Evolutionary conservation across 2,888 invertebrate genomes (phyloP).

Genomic region (Caenorhabditis sinica): DNA sequence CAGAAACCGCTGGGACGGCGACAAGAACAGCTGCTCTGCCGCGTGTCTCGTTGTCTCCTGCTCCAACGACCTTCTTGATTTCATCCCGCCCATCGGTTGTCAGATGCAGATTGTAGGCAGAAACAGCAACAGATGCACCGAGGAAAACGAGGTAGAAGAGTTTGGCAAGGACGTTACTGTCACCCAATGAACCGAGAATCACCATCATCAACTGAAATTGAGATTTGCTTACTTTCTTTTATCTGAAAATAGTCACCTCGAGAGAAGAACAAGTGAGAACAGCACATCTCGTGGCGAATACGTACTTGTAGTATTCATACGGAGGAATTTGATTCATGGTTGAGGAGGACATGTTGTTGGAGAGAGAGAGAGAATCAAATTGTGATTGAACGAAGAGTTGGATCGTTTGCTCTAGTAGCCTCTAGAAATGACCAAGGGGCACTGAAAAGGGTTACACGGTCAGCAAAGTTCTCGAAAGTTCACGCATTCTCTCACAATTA

Average conservation of each 20-base stretch:
- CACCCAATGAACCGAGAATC: slow-evolving; percentile 42
- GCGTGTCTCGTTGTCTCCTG: slow-evolving; percentile 28
- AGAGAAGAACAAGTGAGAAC: slow-evolving; percentile 54
- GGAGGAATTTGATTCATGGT: slow-evolving; percentile 56
- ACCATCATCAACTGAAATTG: slow-evolving; percentile 48
- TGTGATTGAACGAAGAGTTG: background rate
- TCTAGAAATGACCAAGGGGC: slow-evolving; percentile 2
- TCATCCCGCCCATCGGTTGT: slow-evolving; percentile 54
- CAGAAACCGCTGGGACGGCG: slow-evolving; percentile 43
- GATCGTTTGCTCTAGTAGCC: background rate
- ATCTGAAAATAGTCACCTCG: slow-evolving; percentile 16
- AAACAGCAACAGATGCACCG: slow-evolving; percentile 35
- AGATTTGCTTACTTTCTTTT: background rate
- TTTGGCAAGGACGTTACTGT: slow-evolving; percentile 45
- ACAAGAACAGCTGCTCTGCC: slow-evolving; percentile 52
- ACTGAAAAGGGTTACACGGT: slow-evolving; percentile 5
- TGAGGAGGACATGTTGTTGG: background rate
- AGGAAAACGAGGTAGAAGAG: slow-evolving; percentile 50
- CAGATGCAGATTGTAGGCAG: slow-evolving; percentile 42
- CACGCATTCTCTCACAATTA: too few species aligned
- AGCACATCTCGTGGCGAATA: slow-evolving; percentile 44
- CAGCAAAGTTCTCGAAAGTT: background rate
- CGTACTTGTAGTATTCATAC: slow-evolving; percentile 63
- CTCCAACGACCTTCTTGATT: slow-evolving; percentile 32
- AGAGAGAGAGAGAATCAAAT: slow-evolving; percentile 2